A percentile compares a stretch with the other conserved stretches of the same genome.
Conservation (phyloP, 1,140 invertebrate genomes). For the Cardiocondyla obscurior region DNA sequence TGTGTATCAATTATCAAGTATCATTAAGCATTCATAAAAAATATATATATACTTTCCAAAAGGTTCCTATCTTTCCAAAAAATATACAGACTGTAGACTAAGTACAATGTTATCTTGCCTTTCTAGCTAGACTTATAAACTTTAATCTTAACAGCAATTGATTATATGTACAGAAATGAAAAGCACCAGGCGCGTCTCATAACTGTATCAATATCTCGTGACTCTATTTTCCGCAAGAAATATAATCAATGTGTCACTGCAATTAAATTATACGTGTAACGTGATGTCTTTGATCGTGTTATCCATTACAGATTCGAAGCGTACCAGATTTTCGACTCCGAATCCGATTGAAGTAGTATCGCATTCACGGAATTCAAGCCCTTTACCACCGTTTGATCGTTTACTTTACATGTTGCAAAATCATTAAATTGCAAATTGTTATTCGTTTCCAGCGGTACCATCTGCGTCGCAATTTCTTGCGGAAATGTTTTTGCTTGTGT, state of each 20-base stretch:
- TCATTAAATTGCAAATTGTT: neutral
- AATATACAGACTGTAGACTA: neutral
- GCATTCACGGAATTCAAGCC: neutral
- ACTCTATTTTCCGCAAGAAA: neutral
- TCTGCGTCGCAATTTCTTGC: neutral
- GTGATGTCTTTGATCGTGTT: neutral
- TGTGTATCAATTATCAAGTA: neutral
- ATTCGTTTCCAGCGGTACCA: neutral
- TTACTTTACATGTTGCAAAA: neutral
- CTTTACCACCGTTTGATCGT: neutral
- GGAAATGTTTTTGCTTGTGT: neutral
- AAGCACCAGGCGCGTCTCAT: neutral
- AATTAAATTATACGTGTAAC: neutral
- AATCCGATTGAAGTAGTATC: neutral
- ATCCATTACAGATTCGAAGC: neutral
- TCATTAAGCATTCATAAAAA: constrained; percentile 15
- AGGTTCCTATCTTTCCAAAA: neutral
- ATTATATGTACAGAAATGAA: neutral
- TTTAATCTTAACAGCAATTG: constrained; percentile 8
- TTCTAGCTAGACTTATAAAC: neutral
- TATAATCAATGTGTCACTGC: neutral
- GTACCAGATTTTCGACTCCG: neutral
- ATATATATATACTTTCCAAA: neutral
- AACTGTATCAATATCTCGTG: too few species aligned
- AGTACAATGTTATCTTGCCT: neutral